Evolutionary conservation across 1,140 invertebrate genomes (phyloP).

Genomic region (Oedothorax gibbosus): DNA sequence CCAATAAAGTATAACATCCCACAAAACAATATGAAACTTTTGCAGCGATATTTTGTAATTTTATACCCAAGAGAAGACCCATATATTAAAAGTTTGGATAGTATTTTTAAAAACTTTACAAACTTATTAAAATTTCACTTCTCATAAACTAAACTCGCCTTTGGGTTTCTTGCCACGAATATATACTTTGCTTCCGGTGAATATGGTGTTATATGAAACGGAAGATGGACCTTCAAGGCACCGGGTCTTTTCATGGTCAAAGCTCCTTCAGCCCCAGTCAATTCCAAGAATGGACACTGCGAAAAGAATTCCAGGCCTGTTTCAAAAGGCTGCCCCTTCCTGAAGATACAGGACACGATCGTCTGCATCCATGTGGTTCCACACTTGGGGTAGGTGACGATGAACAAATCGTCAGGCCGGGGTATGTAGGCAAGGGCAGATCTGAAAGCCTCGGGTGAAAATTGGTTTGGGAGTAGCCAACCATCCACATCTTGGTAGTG

Average conservation of each 20-base stretch:
- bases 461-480: slow-evolving; percentile 4
- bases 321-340: slow-evolving; percentile 6
- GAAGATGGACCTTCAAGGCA: slow-evolving; percentile 48
- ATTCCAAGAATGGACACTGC: slow-evolving; percentile 34
- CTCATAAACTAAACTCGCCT: slow-evolving; percentile 30
- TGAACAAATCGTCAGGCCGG: slow-evolving; percentile 47
- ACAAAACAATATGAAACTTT: not conserved
- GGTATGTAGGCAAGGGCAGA: slow-evolving; percentile 26
- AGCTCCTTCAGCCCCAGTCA: slow-evolving; percentile 37
- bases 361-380: slow-evolving; percentile 52
- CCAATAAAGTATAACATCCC: no score
- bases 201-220: slow-evolving; percentile 48
- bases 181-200: slow-evolving; percentile 58
- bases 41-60: no score
- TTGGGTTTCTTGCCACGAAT: slow-evolving; percentile 60
- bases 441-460: slow-evolving; percentile 17
- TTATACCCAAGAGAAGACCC: no score
- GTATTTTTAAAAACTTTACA: no score
- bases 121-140: no score
- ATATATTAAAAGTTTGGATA: no score
- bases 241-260: slow-evolving; percentile 43
- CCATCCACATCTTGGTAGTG: slow-evolving; percentile 32
- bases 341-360: slow-evolving; percentile 52
- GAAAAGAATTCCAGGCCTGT: slow-evolving; percentile 5
- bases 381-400: slow-evolving; percentile 59